Evolutionary conservation across 2,797 vertebrate species (phyloP).

Genomic region (Syncerus caffer): DNA sequence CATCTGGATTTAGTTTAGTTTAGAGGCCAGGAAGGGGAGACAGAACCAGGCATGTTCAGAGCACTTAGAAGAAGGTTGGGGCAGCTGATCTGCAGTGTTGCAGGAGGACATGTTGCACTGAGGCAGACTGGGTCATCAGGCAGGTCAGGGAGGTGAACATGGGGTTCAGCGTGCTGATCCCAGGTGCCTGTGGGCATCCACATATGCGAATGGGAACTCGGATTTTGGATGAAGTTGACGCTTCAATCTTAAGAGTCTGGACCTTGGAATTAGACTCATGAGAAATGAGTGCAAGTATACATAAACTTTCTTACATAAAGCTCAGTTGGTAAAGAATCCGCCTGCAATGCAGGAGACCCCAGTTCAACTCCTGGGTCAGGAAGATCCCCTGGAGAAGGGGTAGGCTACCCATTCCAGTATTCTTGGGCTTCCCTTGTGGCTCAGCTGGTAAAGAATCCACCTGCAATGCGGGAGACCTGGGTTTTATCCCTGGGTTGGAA

Average conservation of each 20-base stretch:
- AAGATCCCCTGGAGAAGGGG: neutral
- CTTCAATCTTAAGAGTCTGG: neutral
- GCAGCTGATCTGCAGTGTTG: too few relatives aligned
- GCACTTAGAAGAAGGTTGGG: neutral
- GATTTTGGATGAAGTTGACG: too few relatives aligned
- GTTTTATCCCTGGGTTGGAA: neutral
- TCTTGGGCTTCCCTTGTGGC: neutral
- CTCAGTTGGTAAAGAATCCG: neutral
- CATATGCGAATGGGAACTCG: neutral
- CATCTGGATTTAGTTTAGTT: neutral
- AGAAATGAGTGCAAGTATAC: neutral
- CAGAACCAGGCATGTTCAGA: neutral
- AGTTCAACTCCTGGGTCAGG: neutral
- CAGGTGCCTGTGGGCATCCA: neutral
- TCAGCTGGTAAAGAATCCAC: neutral
- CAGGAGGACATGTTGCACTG: rapidly evolving
- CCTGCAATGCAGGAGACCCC: neutral
- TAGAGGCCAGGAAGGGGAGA: neutral
- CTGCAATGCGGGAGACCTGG: neutral
- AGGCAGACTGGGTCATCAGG: rapidly evolving
- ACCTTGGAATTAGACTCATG: neutral
- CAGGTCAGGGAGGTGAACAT: neutral
- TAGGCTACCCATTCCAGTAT: neutral
- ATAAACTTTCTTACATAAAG: neutral
- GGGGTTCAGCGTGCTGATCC: too few relatives aligned